phyloP scores from a whole-genome alignment of 2,888 invertebrate genomes.

The Hanleya hanleyi region DNA sequence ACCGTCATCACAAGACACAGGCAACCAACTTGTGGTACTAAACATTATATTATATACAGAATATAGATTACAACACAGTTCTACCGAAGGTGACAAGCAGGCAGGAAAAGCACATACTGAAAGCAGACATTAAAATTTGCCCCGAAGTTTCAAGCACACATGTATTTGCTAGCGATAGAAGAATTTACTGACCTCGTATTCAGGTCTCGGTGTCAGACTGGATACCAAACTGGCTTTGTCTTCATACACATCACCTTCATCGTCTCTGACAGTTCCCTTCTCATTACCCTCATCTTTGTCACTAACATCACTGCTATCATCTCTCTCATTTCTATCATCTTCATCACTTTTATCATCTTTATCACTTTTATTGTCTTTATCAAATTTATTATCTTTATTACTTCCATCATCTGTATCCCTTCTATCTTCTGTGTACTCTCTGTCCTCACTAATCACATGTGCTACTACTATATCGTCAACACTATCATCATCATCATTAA shows the following conservation, averaged over 20 bases:
- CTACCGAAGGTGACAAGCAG: too few relatives aligned
- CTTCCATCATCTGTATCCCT: too few relatives aligned
- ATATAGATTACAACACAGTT: too few relatives aligned
- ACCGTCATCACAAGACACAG: too few relatives aligned
- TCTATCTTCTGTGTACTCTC: not conserved
- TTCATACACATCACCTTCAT: conserved; percentile 48
- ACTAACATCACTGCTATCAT: not conserved
- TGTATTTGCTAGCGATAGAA: too few relatives aligned
- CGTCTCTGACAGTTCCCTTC: too few relatives aligned
- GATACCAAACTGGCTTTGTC: conserved; percentile 50
- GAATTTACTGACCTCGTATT: not conserved
- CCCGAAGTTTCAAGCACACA: too few relatives aligned
- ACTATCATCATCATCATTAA: not conserved
- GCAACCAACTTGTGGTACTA: too few relatives aligned
- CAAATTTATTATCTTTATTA: not conserved
- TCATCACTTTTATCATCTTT: not conserved
- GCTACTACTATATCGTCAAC: not conserved
- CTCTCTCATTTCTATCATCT: not conserved
- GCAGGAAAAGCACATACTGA: too few relatives aligned
- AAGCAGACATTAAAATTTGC: too few relatives aligned
- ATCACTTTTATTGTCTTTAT: not conserved
- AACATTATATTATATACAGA: too few relatives aligned
- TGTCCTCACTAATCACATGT: not conserved
- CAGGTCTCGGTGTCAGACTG: conserved; percentile 30
- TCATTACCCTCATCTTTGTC: not conserved